Base-by-base conservation (phyloP, 1,140 invertebrate genomes). In the Drosophila asahinai region DNA sequence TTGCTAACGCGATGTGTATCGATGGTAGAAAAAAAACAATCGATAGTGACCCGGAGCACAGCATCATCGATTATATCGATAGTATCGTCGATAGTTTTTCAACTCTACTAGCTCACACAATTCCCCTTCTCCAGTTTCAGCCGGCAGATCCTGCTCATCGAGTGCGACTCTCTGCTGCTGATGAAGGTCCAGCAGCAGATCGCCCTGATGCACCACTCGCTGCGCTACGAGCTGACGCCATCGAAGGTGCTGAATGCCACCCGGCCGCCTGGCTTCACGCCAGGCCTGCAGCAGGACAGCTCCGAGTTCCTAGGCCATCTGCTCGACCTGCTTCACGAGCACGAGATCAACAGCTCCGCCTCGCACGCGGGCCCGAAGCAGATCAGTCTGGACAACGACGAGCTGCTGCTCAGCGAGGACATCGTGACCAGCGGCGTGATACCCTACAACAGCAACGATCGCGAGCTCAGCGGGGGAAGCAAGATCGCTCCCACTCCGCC, bases 221-320 rank as follows among this genome's bases (percentile, higher is more conserved):
- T 95, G 22, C 93, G 94, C 30, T 93, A 93, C 33, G 94, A 95
- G 38, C 91, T 97, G 61, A 95, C 96, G n/a, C 96, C 97, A 0
- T 94, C 93, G 30, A 95, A 95, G 49, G 95, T 97, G 82, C 93
- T 96, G 45, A 93, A 94, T 54, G 94, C 95, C 0, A 95, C 96
- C 0, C 94, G 95, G 74, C 97, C 97, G 11, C 94, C 96, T 0
- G 96, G 96, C 86, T 98, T 98, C 92, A 94, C 95, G 27, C 94
- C 94, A 25, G 95, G 96, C 25, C 94, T 96, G 76, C 97, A 98
- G 82, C 97, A 98, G 84, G 97, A 98, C 84, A 97, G 97, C 92
- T 97, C 97, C 3, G 97, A 98, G 93, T 98, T 97, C 94, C 94
- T 98, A 48, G 95, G 96, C 94, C 96, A 96, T 91, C 91, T 97